Base-by-base conservation (phyloP, 2,888 invertebrate genomes). In the Erannis defoliaria region DNA sequence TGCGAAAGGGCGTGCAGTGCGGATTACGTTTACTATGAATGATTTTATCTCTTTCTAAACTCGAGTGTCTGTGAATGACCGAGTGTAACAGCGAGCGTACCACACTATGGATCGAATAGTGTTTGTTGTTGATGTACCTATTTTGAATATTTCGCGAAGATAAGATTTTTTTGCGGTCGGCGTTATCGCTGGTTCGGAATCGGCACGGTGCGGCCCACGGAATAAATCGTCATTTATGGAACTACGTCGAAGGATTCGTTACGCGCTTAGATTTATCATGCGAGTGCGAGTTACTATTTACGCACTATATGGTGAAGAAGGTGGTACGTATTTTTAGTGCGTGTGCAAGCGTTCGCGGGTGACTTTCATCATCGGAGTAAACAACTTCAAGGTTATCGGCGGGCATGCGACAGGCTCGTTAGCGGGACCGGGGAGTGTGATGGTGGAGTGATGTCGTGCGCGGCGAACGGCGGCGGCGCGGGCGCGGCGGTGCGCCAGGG, bases 401-500 rank as follows among this genome's bases (percentile, higher is more conserved):
- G 79, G 86, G 84, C 86, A 86, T 85, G 86, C 82, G 86, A 81
- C 79, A 78, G 80, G 77, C 80, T 83, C 77, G 77, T 79, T 81
- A 78, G 80, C 73, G 75, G 74, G 72, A 71, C 67, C 76, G 78
- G 78, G 80, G 78, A 81, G 81, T 77, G 78, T 80, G 65, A 68
- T 68, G 68, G 67, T 68, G 58, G 75, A 77, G 82, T 81, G 76
- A 84, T 84, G 83, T 84, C 82, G 69, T 74, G 74, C 67, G 81
- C 80, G 76, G 81, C 78, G 66, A 49, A 46, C 42, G 60, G 54
- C 68, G 86, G 80, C 70, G 88, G 85, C 82, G 76, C 82, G 68
- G 89, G 90, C 79, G 87, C 89, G 77, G 94, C 97, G 76, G 94
- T 97, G 77, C 95, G 96, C 79, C 94, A 94, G 81, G 97, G 97